Conservation (phyloP, 2,888 invertebrate species). For the Hipparchia sbordonii region DNA sequence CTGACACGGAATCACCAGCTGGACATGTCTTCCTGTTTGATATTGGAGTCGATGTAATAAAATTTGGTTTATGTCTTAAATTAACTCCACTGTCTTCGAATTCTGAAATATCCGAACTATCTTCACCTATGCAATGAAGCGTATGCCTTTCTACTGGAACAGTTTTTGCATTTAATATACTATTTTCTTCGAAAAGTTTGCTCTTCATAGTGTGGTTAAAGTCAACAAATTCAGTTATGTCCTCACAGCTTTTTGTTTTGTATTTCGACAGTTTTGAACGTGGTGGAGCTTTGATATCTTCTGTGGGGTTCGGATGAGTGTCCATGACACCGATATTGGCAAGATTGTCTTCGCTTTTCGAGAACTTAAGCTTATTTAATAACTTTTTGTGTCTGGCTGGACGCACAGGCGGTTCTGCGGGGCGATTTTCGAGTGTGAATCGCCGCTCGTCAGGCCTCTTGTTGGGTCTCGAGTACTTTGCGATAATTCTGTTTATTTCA, state of each 20-base stretch:
- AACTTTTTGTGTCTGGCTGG: slow-evolving; percentile 62
- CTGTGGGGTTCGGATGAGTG: slow-evolving; percentile 56
- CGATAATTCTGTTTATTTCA: slow-evolving; percentile 81
- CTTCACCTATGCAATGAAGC: slow-evolving; percentile 68
- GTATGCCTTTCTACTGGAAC: slow-evolving; percentile 51
- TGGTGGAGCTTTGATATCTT: slow-evolving; percentile 47
- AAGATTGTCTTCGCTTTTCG: slow-evolving; percentile 75
- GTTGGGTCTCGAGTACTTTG: slow-evolving; percentile 76
- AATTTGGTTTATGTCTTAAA: slow-evolving; percentile 55
- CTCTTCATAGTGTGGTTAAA: slow-evolving; percentile 65
- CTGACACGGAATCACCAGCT: slow-evolving; percentile 60
- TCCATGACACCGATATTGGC: slow-evolving; percentile 64
- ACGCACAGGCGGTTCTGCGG: slow-evolving; percentile 59
- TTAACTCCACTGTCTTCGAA: slow-evolving; percentile 66
- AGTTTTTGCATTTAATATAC: slow-evolving; percentile 68
- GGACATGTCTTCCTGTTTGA: slow-evolving; percentile 67
- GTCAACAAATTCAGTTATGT: slow-evolving; percentile 70
- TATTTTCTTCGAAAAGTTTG: slow-evolving; percentile 69
- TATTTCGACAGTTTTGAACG: slow-evolving; percentile 63
- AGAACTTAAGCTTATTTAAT: slow-evolving; percentile 56
- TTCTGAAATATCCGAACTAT: slow-evolving; percentile 52
- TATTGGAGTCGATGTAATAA: slow-evolving; percentile 70
- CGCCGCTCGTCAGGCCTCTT: slow-evolving; percentile 65
- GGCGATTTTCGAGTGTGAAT: slow-evolving; percentile 52
- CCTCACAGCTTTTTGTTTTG: slow-evolving; percentile 72